Base-by-base conservation (phyloP, 2,888 invertebrate species). In the Pardosa pseudoannulata region DNA sequence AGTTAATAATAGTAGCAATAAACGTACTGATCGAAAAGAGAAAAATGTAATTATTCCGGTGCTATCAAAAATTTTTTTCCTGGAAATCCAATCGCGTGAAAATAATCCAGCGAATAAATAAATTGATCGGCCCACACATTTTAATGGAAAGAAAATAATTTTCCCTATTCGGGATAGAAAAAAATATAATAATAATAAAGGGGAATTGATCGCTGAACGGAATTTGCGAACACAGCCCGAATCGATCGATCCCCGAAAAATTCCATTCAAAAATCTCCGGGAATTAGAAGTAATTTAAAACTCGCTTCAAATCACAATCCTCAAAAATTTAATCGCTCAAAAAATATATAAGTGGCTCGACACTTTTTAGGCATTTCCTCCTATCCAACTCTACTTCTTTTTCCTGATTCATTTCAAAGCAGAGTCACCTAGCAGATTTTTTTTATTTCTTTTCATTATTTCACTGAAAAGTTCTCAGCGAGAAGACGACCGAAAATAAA, bases 211-310 rank as follows among this genome's bases (percentile, higher is more conserved):
- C 56, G 19, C 23, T n/a, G n/a, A n/a, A 23, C 23, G 13, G 11
- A 56, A 56, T 56, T 5, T 23, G 23, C 23, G 11, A 23, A 56
- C 56, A 56, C 56, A 23, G 11, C 23, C 23, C 23, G n/a, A 23
- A 56, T 56, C 56, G 56, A 56, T 56, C 1, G 19, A n/a, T 9
- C 36, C 11, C 6, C 13, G 16, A 16, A 46, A 46, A 65, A 65
- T n/a, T 23, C n/a, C 31, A 62, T 50, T 75, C 36, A 32, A 46
- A n/a, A n/a, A n/a, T n/a, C 23, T 41, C 71, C 62, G 64, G n/a
- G 82, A 82, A 82, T 76, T 82, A 85, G 78, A 85, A 78, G 56
- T 73, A 79, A 78, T 78, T 85, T 79, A 73, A 85, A 85, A 85
- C 73, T 67, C 78, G 64, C 39, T 83, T 78, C 71, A 31, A 16